phyloP scores from a whole-genome alignment of 92 coral and sea anemone species.

The Virgularia gustaviana region DNA sequence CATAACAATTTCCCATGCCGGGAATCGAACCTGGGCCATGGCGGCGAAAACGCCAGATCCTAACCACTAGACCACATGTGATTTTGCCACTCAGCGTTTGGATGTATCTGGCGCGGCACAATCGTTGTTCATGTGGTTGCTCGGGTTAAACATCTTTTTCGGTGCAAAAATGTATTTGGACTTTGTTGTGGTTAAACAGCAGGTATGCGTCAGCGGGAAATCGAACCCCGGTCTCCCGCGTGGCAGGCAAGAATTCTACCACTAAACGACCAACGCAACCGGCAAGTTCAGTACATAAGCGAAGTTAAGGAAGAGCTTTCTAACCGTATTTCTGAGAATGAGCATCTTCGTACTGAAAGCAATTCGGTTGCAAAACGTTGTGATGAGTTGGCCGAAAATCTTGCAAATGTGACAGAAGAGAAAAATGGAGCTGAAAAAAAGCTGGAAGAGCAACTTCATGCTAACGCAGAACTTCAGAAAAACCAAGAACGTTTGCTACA shows the following conservation, averaged over 20 bases:
- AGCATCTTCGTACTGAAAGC: neutral
- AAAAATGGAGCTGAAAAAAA: neutral
- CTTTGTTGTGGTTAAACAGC: too few species aligned
- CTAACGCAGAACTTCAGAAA: conserved; percentile 1
- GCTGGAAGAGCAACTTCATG: neutral
- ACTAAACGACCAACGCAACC: conserved; percentile 35
- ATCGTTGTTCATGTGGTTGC: too few species aligned
- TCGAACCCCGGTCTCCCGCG: conserved; percentile 48
- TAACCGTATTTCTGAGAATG: neutral
- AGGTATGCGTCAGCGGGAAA: too few species aligned
- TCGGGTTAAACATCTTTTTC: too few species aligned
- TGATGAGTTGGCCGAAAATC: neutral
- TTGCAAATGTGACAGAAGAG: neutral
- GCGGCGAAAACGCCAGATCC: too few species aligned
- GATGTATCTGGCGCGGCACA: too few species aligned
- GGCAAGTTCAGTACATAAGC: neutral
- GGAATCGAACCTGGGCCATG: too few species aligned
- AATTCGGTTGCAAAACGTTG: neutral
- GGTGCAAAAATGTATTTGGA: too few species aligned
- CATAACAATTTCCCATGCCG: too few species aligned
- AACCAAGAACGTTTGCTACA: neutral
- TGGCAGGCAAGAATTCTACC: conserved; percentile 50
- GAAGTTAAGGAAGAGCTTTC: neutral
- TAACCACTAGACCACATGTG: too few species aligned
- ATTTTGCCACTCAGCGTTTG: too few species aligned